Evolutionary conservation across 2,888 invertebrate genomes (phyloP).

Genomic region (Imbricaverruca yamaguchii): DNA sequence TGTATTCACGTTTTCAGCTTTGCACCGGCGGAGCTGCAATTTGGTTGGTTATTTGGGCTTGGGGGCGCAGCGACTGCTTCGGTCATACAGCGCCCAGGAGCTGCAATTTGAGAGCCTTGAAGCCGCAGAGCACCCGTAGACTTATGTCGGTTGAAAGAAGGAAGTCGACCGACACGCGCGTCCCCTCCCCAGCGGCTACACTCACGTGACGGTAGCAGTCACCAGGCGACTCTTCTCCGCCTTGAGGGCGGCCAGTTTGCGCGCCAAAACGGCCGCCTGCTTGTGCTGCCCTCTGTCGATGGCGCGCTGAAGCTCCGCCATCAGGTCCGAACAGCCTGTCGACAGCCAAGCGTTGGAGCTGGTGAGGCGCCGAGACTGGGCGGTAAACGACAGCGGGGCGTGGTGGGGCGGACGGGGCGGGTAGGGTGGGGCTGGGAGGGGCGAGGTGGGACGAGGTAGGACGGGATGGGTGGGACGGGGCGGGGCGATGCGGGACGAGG

Average conservation of each 20-base stretch:
- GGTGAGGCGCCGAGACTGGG: too few relatives aligned
- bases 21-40: too few relatives aligned
- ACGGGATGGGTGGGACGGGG: background rate
- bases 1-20: too few relatives aligned
- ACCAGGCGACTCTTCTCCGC: background rate
- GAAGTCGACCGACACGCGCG: too few relatives aligned
- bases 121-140: too few relatives aligned
- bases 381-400: background rate
- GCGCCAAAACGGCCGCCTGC: conserved; percentile 65
- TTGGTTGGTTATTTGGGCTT: too few relatives aligned
- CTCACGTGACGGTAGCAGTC: background rate
- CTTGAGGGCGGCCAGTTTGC: conserved; percentile 62
- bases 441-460: background rate
- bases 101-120: too few relatives aligned
- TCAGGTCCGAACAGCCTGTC: conserved; percentile 21
- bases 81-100: too few relatives aligned
- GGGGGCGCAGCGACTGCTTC: too few relatives aligned
- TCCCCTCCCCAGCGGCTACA: background rate
- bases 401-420: background rate
- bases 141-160: too few relatives aligned
- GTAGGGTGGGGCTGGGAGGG: background rate
- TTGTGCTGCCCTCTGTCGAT: conserved; percentile 68
- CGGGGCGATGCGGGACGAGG: background rate
- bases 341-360: too few relatives aligned
- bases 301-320: conserved; percentile 64